Evolutionary conservation across 2,888 invertebrate species (phyloP), one percentile per base, ranked within the genome.

Genomic region (Tanytarsus gracilentus): DNA sequence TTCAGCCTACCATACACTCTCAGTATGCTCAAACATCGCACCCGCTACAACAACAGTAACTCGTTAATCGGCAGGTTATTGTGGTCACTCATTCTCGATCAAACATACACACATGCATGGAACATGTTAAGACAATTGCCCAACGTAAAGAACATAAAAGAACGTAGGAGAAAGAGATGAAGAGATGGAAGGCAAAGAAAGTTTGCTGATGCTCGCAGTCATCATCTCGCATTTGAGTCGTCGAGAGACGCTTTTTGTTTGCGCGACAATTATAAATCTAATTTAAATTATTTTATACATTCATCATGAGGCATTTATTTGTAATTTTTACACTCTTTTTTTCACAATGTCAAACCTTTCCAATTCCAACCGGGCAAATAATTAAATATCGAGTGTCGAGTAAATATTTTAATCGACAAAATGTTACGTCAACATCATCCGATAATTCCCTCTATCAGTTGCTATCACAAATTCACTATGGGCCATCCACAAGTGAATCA

Each of bases 371-470:
- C 6, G 55, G 52, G 4, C 52, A 29, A 14, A 18, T 44, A 18
- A 44, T 55, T 39, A 11, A 33, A 14, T 55, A 55, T 55, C 39
- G 55, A 16, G 55, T 55, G 7, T 14, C 55, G 26, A 55, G 27
- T 26, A 40, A 55, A 39, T 55, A 25, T 8, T 55, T 55, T 21
- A 39, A 14, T 6, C 55, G n/a, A 7, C 9, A 33, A 7, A 14
- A 23, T 11, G 26, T 7, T 7, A 55, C 6, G 14, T 14, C 55
- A 5, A 39, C n/a, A n/a, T n/a, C n/a, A n/a, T n/a, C n/a, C n/a
- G n/a, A n/a, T n/a, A n/a, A 18, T 23, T 25, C 39, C 4, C 39
- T 55, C 1, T 55, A 55, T 39, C 25, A 55, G 25, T 26, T 55
- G 9, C 14, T 55, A 1, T 18, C 39, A 40, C 39, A 55, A 55